Evolutionary conservation across 2,113 vertebrate species (phyloP), one percentile per base, ranked within the genome.

Genomic region (Equus przewalskii): DNA sequence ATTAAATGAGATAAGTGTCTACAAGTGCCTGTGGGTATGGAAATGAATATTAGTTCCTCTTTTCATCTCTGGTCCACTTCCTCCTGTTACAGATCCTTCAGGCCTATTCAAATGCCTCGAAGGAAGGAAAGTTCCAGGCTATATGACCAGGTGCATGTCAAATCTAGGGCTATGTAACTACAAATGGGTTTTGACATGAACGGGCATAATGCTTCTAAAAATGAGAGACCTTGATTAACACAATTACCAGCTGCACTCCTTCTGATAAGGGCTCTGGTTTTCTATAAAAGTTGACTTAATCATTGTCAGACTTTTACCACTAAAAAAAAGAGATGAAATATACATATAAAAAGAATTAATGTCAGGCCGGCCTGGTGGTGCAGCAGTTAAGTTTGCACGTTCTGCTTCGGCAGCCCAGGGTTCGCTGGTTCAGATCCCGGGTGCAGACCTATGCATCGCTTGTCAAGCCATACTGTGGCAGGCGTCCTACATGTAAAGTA

Each of bases 281-380:
- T 89, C 80, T 67, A 10, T 92, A 51, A 36, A 78, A 93, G 54
- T 85, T 72, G 51, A 60, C 65, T 91, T 93, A 49, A 75, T 93
- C 44, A 60, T 15, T 65, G 22, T 67, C 49, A 93, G 49, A 72
- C 18, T 28, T 84, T 83, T 51, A 90, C 78, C 82, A 75, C 36
- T 88, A 24, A 64, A 58, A 46, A 89, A 60, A 14, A 85, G 46
- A 95, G 12, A n/a, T 80, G 11, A 92, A 87, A 60, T 72, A 62
- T 6, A 51, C 24, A 18, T 46, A 3, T 70, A 87, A 56, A 83
- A 64, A 76, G 15, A 78, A 91, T 41, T 70, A 51, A 91, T 84
- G 26, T 41, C 36, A 41, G 36, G 36, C 36, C 36, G 36, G 36
- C 36, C 36, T 41, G 36, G 36, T 41, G 36, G 36, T 41, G 36